These are phyloP conservation scores for Nudaria mundana DNA, from an alignment of 2,888 invertebrate species.

Conservation along the genomic window DNA sequence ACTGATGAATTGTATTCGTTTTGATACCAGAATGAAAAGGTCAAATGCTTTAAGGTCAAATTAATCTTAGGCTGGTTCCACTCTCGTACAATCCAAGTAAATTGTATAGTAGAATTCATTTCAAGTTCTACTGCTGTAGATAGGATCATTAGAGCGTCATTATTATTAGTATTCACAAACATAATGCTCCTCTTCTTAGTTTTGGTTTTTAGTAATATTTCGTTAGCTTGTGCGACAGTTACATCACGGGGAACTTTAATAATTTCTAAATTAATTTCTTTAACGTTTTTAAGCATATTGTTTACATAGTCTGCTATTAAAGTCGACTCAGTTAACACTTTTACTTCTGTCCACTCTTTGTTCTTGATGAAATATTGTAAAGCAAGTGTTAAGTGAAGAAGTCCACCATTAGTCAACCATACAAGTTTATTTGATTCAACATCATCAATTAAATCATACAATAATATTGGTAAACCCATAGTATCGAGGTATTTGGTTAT, in stretches of 20 bases:
- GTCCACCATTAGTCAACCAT: conserved; percentile 2
- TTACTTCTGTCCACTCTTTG: not conserved
- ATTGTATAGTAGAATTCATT: not conserved
- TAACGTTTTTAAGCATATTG: not conserved
- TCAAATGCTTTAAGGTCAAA: conserved; percentile 1
- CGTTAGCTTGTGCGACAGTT: not conserved
- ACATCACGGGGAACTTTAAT: not conserved
- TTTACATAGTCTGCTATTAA: not conserved
- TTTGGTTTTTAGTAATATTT: not conserved
- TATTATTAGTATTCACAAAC: conserved; percentile 5
- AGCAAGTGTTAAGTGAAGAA: conserved; percentile 1
- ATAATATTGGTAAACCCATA: conserved; percentile 1
- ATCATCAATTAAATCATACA: conserved; percentile 1
- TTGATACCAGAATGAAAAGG: conserved; percentile 3
- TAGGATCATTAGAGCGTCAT: conserved; percentile 4
- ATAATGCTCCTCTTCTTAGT: not conserved
- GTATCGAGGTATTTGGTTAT: not conserved
- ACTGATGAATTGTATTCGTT: not conserved
- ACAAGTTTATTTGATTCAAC: not conserved
- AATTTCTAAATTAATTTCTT: not conserved
- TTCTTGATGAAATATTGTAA: not conserved
- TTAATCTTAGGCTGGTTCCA: conserved; percentile 1
- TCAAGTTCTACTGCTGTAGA: not conserved
- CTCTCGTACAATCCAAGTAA: conserved; percentile 7
- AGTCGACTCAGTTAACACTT: conserved; percentile 3